Evolutionary conservation across 2,888 invertebrate genomes (phyloP).

Genomic region (Teleogryllus oceanicus): DNA sequence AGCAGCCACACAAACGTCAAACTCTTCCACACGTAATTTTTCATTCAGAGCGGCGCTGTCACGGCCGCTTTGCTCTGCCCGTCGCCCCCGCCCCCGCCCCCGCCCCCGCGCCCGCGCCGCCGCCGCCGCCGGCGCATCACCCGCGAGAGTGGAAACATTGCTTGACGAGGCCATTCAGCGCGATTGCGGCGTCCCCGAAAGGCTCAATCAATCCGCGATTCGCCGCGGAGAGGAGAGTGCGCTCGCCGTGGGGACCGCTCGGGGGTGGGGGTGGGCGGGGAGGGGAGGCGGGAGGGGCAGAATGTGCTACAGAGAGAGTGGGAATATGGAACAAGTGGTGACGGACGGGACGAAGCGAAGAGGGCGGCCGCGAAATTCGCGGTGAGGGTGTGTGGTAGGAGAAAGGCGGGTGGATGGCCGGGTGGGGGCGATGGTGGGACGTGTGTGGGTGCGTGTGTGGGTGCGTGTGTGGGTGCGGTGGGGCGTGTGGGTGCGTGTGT

Average conservation of each 20-base stretch:
- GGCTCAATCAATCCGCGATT: neutral
- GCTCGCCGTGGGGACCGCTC: neutral
- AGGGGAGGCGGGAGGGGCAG: neutral
- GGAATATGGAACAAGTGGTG: too few relatives aligned
- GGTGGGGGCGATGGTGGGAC: too few relatives aligned
- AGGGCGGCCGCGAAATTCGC: too few relatives aligned
- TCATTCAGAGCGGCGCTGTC: constrained; percentile 18
- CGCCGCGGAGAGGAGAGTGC: neutral
- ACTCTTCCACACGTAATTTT: neutral
- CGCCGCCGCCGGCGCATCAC: neutral
- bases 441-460: too few relatives aligned
- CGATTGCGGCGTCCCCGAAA: neutral
- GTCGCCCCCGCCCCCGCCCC: neutral
- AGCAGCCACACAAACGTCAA: neutral
- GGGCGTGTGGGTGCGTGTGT: too few relatives aligned
- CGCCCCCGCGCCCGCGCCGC: neutral
- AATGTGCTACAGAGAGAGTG: neutral
- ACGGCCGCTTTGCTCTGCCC: neutral
- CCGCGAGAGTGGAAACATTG: neutral
- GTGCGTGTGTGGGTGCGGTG: too few relatives aligned
- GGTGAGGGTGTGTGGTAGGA: too few relatives aligned
- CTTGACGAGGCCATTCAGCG: neutral
- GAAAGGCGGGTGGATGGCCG: too few relatives aligned
- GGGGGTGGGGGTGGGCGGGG: neutral
- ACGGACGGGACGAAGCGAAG: too few relatives aligned